These are phyloP conservation scores for Hydriomena furcata DNA, from an alignment of 2,888 invertebrate species.

Conservation along the genomic window DNA sequence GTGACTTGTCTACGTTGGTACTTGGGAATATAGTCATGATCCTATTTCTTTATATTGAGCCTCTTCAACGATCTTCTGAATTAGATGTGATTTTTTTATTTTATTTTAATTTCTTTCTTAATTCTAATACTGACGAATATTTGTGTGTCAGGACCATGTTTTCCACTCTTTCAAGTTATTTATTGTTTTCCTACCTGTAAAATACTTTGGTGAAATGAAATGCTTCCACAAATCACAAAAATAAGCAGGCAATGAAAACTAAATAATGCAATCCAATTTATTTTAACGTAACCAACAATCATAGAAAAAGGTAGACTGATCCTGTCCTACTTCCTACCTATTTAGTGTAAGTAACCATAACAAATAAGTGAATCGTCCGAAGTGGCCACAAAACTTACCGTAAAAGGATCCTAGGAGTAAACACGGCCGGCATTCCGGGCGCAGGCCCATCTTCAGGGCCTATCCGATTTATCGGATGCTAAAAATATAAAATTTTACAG, in stretches of 20 bases:
- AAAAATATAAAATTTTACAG: conserved; percentile 53
- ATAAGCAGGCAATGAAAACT: conserved; percentile 4
- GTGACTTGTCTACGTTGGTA: too few relatives aligned
- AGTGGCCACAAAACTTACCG: conserved; percentile 24
- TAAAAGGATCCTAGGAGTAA: conserved; percentile 16
- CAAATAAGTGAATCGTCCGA: conserved; percentile 24
- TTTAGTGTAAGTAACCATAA: conserved; percentile 28
- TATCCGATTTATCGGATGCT: conserved; percentile 40
- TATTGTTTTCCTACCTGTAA: too few relatives aligned
- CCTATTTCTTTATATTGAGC: too few relatives aligned
- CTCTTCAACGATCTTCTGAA: too few relatives aligned
- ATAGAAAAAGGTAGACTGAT: conserved; percentile 19
- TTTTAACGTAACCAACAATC: conserved; percentile 22
- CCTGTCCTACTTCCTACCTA: conserved; percentile 25
- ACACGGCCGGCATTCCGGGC: conserved; percentile 7
- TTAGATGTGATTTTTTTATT: too few relatives aligned
- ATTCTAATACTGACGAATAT: too few relatives aligned
- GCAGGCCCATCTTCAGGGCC: conserved; percentile 12
- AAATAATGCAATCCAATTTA: conserved; percentile 16
- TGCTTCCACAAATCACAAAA: neutral
- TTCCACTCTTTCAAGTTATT: too few relatives aligned
- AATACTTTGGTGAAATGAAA: too few relatives aligned
- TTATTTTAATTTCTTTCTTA: too few relatives aligned
- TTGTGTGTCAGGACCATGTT: too few relatives aligned
- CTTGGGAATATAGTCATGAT: too few relatives aligned